Evolutionary conservation across 2,113 vertebrate species (phyloP).

Genomic region (Myiozetetes cayanensis): DNA sequence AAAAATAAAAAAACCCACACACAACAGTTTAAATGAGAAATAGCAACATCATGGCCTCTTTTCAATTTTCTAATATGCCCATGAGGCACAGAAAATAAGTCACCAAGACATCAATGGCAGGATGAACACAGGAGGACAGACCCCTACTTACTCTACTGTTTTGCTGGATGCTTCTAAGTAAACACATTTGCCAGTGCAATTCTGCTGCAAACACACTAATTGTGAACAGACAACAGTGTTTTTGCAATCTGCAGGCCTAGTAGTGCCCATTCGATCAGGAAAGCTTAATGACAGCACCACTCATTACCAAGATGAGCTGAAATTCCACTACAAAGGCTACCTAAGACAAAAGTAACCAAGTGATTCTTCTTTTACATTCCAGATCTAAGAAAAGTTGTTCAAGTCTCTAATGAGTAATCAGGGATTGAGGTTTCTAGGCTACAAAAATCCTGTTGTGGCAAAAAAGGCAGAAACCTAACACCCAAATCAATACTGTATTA

Average conservation of each 20-base stretch:
- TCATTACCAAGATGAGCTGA: conserved; percentile 59
- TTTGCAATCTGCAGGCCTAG: conserved; percentile 41
- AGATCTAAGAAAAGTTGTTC: conserved; percentile 75
- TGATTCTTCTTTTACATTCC: conserved; percentile 60
- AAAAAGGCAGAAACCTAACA: conserved; percentile 80
- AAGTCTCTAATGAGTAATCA: conserved; percentile 80
- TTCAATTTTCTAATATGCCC: conserved; percentile 72
- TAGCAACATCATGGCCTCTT: conserved; percentile 67
- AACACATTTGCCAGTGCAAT: conserved; percentile 6
- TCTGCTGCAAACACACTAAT: conserved; percentile 51
- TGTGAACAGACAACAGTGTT: conserved; percentile 39
- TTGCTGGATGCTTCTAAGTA: conserved; percentile 47
- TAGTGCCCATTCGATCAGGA: conserved; percentile 45
- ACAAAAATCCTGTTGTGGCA: conserved; percentile 79
- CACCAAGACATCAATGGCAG: conserved; percentile 44
- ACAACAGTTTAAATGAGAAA: conserved; percentile 75
- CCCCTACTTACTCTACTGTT: background rate
- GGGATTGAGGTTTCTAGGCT: conserved; percentile 81
- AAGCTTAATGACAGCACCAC: conserved; percentile 60
- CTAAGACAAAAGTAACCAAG: conserved; percentile 64
- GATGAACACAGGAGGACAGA: background rate
- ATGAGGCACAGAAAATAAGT: conserved; percentile 68
- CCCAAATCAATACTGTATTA: conserved; percentile 83
- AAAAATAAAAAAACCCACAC: background rate
- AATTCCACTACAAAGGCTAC: conserved; percentile 63